Evolutionary conservation across 53 echinoderm and acorn worm species (phyloP).

Genomic region (Crossaster papposus): DNA sequence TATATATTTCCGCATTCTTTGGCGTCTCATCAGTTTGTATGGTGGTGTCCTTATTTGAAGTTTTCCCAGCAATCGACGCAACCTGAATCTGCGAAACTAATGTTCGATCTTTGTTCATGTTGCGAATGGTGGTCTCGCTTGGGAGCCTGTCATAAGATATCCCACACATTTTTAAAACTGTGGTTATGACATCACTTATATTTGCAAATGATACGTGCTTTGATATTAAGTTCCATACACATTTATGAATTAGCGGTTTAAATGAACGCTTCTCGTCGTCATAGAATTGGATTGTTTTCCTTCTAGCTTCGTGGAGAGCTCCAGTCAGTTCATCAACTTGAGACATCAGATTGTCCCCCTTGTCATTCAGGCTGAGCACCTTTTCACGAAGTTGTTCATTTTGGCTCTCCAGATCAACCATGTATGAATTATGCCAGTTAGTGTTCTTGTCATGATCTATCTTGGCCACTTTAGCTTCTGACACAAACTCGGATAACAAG

Average conservation of each 20-base stretch:
- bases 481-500: slow-evolving; percentile 22
- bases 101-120: slow-evolving; percentile 63
- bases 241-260: slow-evolving; percentile 50
- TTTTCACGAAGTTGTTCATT: slow-evolving; percentile 41
- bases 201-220: slow-evolving; percentile 57
- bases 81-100: slow-evolving; percentile 62
- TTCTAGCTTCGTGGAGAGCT: slow-evolving; percentile 28
- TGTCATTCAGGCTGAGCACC: slow-evolving; percentile 40
- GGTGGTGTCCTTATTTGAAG: slow-evolving; percentile 45
- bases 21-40: slow-evolving; percentile 64
- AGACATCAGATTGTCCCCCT: slow-evolving; percentile 36
- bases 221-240: slow-evolving; percentile 57
- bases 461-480: slow-evolving; percentile 17
- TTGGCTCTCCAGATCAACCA: slow-evolving; percentile 9
- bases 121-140: slow-evolving; percentile 51
- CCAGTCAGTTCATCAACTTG: slow-evolving; percentile 44
- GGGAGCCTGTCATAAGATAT: slow-evolving; percentile 44
- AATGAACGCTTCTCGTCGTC: slow-evolving; percentile 29
- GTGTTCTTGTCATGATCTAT: slow-evolving; percentile 15
- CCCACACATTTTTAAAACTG: slow-evolving; percentile 33
- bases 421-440: slow-evolving; percentile 25
- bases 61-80: slow-evolving; percentile 32
- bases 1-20: slow-evolving; percentile 47
- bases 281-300: slow-evolving; percentile 29
- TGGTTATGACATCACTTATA: slow-evolving; percentile 42